Conservation (phyloP, 2,888 invertebrate species). For the Caenorhabditis sulstoni region DNA sequence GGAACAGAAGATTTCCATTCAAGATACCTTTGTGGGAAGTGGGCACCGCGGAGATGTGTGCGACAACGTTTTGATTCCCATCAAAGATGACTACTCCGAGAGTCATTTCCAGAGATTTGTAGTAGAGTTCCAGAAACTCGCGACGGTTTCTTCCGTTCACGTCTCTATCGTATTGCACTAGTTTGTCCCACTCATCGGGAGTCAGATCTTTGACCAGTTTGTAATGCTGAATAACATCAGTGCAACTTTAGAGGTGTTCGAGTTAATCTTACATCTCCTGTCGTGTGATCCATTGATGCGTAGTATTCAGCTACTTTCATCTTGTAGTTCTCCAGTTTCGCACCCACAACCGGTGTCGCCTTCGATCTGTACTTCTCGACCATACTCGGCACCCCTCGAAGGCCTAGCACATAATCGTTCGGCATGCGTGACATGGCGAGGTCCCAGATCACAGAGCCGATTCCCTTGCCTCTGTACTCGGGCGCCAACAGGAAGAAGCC, state of each 20-base stretch:
- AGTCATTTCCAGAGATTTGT: conserved; percentile 46
- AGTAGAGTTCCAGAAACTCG: conserved; percentile 53
- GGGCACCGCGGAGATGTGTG: conserved; percentile 52
- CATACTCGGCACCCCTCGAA: conserved; percentile 60
- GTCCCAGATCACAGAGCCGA: conserved; percentile 62
- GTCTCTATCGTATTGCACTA: conserved; percentile 48
- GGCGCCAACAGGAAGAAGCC: conserved; percentile 63
- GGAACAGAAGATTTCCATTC: no score
- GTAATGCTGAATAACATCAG: conserved; percentile 22
- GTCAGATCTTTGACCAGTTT: conserved; percentile 47
- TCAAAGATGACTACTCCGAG: conserved; percentile 53
- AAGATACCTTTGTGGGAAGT: conserved; percentile 30
- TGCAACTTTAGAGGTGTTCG: neutral
- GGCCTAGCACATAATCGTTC: conserved; percentile 45
- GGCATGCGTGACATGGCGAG: conserved; percentile 59
- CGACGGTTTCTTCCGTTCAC: conserved; percentile 38
- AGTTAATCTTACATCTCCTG: conserved; percentile 35
- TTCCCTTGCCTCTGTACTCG: conserved; percentile 63
- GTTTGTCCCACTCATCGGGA: conserved; percentile 30
- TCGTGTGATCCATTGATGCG: conserved; percentile 27
- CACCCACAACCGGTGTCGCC: conserved; percentile 56
- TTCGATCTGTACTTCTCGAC: conserved; percentile 53
- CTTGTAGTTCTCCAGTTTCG: conserved; percentile 44
- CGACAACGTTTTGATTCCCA: conserved; percentile 47
- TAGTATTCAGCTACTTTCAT: conserved; percentile 35